Evolutionary conservation across 2,888 invertebrate genomes (phyloP).

Genomic region (Leptopilina myrica): DNA sequence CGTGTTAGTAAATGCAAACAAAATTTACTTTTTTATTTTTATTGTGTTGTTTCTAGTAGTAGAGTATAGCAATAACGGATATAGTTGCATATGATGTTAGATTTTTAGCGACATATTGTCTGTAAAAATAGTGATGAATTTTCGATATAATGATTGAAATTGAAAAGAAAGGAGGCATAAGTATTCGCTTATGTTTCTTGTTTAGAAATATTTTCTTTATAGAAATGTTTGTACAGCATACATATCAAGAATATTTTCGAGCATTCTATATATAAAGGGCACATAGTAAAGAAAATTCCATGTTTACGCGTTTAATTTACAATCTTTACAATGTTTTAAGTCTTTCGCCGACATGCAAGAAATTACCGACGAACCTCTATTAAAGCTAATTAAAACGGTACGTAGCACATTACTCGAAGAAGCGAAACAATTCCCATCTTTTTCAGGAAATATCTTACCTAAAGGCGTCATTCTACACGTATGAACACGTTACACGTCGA

Average conservation of each 20-base stretch:
- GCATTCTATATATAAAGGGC: conserved; percentile 12
- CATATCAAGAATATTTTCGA: neutral
- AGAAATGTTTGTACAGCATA: neutral
- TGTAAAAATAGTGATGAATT: no score
- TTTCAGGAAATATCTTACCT: conserved; percentile 36
- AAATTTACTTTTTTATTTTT: no score
- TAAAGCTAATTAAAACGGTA: conserved; percentile 34
- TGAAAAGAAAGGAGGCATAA: neutral
- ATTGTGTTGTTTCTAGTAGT: no score
- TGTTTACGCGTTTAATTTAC: conserved; percentile 21
- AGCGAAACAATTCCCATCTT: conserved; percentile 26
- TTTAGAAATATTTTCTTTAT: conserved; percentile 6
- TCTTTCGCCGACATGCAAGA: conserved; percentile 11
- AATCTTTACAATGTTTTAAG: conserved; percentile 29
- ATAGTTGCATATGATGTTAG: no score
- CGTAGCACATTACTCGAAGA: conserved; percentile 17
- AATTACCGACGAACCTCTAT: conserved; percentile 11
- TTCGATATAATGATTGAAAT: neutral
- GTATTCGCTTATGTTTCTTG: neutral
- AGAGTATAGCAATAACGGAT: no score
- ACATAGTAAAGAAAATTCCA: neutral
- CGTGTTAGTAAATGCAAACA: no score
- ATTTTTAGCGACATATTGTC: no score
- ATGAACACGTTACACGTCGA: conserved; percentile 26
- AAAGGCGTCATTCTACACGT: conserved; percentile 35